Conservation (phyloP, 2,113 vertebrate genomes). For the Climacteris rufus region DNA sequence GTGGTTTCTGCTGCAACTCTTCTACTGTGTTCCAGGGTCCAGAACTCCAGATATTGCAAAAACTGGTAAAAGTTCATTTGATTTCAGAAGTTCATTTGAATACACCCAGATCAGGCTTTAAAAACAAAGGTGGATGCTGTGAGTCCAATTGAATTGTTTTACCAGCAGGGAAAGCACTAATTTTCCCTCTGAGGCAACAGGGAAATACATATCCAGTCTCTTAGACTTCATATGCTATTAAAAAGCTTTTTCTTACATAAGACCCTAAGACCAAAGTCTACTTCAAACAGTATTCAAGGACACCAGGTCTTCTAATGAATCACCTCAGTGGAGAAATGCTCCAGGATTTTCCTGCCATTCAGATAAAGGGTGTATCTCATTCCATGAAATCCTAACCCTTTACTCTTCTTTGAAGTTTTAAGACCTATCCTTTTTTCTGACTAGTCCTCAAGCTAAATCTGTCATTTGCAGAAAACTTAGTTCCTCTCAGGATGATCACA, state of each 20-base stretch:
- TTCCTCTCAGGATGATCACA: not conserved
- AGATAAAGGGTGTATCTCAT: not conserved
- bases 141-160: not conserved
- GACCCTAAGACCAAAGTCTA: not conserved
- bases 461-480: not conserved
- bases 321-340: not conserved
- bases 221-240: not conserved
- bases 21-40: not conserved
- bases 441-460: not conserved
- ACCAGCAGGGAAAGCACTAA: not conserved
- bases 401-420: not conserved
- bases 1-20: not conserved
- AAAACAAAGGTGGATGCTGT: not conserved
- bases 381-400: not conserved
- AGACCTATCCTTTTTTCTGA: not conserved
- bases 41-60: not conserved
- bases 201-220: not conserved
- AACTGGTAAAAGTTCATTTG: not conserved
- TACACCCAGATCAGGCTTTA: not conserved
- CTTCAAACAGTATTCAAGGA: not conserved
- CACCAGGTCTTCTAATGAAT: not conserved
- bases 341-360: not conserved
- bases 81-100: not conserved
- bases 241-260: not conserved
- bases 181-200: not conserved